Conservation (phyloP, 2,797 vertebrate genomes). For the Acanthornis magna region DNA sequence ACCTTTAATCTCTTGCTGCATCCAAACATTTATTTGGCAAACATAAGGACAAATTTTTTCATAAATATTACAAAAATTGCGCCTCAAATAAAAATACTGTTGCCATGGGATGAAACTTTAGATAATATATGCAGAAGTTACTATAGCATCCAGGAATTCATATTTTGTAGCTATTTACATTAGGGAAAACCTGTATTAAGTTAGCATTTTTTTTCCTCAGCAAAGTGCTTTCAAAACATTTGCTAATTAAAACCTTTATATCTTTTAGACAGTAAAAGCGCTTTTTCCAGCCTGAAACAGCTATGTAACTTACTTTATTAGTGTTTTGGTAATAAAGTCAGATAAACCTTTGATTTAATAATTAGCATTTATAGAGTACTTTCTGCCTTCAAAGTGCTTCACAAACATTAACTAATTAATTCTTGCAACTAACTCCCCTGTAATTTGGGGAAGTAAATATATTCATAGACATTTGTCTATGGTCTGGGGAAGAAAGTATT, state of each 20-base stretch:
- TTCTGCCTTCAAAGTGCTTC: constrained; percentile 55
- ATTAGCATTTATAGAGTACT: constrained; percentile 61
- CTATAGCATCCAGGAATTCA: constrained; percentile 37
- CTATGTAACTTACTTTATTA: constrained; percentile 66
- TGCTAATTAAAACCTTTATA: constrained; percentile 73
- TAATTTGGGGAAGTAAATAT: constrained; percentile 43
- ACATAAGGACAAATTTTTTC: neutral
- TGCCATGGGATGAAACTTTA: constrained; percentile 40
- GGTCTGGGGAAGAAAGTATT: constrained; percentile 16
- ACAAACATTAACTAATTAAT: constrained; percentile 66
- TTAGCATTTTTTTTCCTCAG: constrained; percentile 28
- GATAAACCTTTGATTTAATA: constrained; percentile 70
- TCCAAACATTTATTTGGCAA: constrained; percentile 43
- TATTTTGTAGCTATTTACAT: constrained; percentile 58
- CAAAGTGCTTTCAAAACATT: constrained; percentile 55
- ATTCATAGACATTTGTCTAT: neutral
- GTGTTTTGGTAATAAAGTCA: constrained; percentile 53
- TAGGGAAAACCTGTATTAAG: constrained; percentile 60
- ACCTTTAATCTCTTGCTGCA: constrained; percentile 62
- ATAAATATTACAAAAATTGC: constrained; percentile 44
- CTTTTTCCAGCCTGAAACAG: constrained; percentile 57
- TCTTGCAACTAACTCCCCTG: constrained; percentile 42
- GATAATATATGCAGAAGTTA: constrained; percentile 51
- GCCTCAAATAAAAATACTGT: constrained; percentile 42
- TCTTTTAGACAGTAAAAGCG: constrained; percentile 68